phyloP scores from a whole-genome alignment of 2,113 vertebrate genomes.

The Psilopsiagon aymara region DNA sequence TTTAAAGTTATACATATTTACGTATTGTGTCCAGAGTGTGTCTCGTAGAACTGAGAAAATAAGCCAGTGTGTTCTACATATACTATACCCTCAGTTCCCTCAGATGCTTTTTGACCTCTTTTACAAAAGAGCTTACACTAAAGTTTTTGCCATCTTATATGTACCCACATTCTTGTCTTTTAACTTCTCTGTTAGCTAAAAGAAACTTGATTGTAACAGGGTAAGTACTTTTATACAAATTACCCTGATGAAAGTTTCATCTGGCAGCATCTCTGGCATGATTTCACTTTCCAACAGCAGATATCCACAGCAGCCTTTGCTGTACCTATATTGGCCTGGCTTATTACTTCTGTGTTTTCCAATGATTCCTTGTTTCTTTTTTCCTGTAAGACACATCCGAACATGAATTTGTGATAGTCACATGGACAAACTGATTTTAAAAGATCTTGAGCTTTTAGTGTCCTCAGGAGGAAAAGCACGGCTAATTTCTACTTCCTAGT shows the following conservation, averaged over 20 bases:
- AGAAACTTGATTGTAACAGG: not conserved
- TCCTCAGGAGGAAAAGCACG: not conserved
- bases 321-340: not conserved
- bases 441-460: not conserved
- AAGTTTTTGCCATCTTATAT: not conserved
- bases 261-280: not conserved
- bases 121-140: not conserved
- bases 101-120: conserved; percentile 12
- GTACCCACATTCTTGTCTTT: not conserved
- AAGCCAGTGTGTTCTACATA: not conserved
- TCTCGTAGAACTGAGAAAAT: not conserved
- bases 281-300: not conserved
- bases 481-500: not conserved
- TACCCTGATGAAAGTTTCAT: not conserved
- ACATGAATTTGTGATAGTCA: not conserved
- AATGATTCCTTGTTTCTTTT: not conserved
- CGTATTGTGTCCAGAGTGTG: not conserved
- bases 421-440: not conserved
- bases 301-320: not conserved
- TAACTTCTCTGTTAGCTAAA: not conserved
- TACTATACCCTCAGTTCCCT: not conserved
- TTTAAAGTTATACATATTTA: conserved; percentile 42
- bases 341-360: not conserved
- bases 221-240: not conserved
- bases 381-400: not conserved